phyloP scores from a whole-genome alignment of 2,797 vertebrate species.

The Aldrovandia affinis region DNA sequence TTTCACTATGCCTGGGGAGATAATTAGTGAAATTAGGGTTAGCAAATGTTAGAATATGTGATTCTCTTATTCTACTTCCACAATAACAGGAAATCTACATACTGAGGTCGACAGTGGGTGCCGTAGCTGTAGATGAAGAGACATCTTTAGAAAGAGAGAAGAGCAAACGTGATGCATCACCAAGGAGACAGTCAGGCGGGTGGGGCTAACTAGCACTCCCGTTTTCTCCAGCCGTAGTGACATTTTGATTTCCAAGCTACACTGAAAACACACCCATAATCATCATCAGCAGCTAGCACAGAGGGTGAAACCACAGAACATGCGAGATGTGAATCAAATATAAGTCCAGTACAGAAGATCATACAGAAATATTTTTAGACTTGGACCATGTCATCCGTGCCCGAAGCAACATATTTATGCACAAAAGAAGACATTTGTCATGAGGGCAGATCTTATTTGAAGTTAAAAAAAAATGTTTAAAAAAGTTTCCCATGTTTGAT shows the following conservation, averaged over 20 bases:
- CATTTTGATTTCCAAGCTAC: constrained; percentile 4
- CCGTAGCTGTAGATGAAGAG: constrained; percentile 65
- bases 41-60: constrained; percentile 39
- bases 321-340: no score
- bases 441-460: not conserved
- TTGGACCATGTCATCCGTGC: not conserved
- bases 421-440: not conserved
- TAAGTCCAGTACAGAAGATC: constrained; percentile 1
- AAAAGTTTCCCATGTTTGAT: not conserved
- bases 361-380: not conserved
- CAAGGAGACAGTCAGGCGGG: not conserved
- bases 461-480: not conserved
- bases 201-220: not conserved
- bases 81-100: constrained; percentile 60
- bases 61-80: constrained; percentile 30
- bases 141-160: constrained; percentile 27
- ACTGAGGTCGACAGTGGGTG: constrained; percentile 65
- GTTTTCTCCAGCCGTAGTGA: not conserved
- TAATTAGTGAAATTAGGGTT: not conserved
- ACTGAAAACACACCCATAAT: not conserved
- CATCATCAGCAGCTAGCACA: not conserved
- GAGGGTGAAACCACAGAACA: not conserved
- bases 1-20: constrained; percentile 19
- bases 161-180: constrained; percentile 18
- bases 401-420: not conserved